Evolutionary conservation across 30 jellyfish, hydroid and myxozoan genomes (phyloP).

Genomic region (Nemopilema nomurai): DNA sequence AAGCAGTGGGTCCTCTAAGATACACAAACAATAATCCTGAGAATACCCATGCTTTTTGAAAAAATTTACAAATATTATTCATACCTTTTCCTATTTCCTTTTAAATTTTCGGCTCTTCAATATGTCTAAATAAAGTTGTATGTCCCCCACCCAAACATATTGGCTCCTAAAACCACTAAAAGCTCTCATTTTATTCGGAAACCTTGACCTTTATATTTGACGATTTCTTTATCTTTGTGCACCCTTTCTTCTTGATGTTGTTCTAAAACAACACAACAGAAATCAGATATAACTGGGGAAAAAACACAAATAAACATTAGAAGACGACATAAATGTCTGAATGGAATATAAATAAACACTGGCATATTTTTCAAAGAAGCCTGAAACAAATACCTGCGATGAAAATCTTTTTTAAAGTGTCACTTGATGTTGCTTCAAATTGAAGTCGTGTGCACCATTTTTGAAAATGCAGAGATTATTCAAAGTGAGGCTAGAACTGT

Average conservation of each 20-base stretch:
- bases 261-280: slow-evolving; percentile 4
- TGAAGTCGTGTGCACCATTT: slow-evolving; percentile 9
- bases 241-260: slow-evolving; percentile 21
- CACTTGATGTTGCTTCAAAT: not conserved
- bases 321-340: not conserved
- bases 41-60: not conserved
- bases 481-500: slow-evolving; percentile 14
- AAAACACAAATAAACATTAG: not conserved
- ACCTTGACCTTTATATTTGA: not conserved
- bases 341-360: not conserved
- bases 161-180: not conserved
- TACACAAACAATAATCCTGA: not conserved
- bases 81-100: not conserved
- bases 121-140: not conserved
- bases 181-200: not conserved
- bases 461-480: slow-evolving; percentile 4
- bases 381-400: slow-evolving; percentile 18
- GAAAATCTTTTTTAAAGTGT: not conserved
- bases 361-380: not conserved
- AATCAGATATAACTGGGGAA: not conserved
- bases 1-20: not conserved
- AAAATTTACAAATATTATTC: not conserved
- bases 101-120: not conserved
- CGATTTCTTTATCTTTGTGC: not conserved
- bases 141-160: not conserved